phyloP scores from a whole-genome alignment of 1,140 invertebrate genomes.

The Palaemon carinicauda region DNA sequence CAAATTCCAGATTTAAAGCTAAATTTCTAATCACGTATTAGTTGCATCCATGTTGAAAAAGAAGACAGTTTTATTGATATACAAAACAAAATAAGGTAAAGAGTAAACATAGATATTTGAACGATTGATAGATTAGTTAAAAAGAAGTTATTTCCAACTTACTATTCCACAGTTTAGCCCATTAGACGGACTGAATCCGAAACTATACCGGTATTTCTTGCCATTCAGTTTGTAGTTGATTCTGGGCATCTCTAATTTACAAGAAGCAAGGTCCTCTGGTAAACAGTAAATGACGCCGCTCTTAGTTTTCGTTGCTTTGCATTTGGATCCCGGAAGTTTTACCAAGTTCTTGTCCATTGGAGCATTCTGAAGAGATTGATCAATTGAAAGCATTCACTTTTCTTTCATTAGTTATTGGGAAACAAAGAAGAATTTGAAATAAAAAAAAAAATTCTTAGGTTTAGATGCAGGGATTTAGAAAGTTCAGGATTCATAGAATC shows the following conservation, averaged over 20 bases:
- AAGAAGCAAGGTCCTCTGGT: not conserved
- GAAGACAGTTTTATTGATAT: too few relatives aligned
- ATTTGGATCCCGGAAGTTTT: not conserved
- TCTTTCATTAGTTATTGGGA: too few relatives aligned
- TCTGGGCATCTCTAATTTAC: not conserved
- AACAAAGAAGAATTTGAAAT: not conserved
- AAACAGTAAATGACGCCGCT: not conserved
- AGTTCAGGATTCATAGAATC: not conserved
- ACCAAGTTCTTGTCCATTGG: not conserved
- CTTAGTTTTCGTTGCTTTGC: not conserved
- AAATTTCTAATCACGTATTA: too few relatives aligned
- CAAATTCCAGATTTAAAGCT: too few relatives aligned
- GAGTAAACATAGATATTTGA: not conserved
- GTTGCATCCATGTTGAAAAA: too few relatives aligned
- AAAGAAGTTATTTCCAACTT: not conserved
- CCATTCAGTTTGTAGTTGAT: constrained; percentile 9
- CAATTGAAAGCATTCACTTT: too few relatives aligned
- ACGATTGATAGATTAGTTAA: too few relatives aligned
- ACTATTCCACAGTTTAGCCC: not conserved
- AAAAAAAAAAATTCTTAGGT: too few relatives aligned
- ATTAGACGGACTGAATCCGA: not conserved
- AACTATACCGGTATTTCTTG: constrained; percentile 1
- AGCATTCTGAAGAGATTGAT: not conserved
- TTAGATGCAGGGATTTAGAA: not conserved
- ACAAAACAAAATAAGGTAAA: not conserved